Base-by-base conservation (phyloP, 2,797 vertebrate genomes). In the Cirrhinus mrigala region DNA sequence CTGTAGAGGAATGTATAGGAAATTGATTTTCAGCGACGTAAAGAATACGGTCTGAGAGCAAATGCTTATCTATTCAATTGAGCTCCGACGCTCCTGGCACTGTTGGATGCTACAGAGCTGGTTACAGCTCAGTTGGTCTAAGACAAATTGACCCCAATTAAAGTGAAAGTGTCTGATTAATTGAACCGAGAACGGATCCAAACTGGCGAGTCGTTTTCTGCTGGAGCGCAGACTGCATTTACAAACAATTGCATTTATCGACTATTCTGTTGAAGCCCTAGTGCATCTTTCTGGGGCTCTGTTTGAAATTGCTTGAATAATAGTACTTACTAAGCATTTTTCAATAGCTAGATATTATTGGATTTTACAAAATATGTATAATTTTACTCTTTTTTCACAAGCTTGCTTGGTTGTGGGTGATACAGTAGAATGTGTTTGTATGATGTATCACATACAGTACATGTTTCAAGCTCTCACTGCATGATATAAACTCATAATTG, bases 61-160 rank as follows among this genome's bases (percentile, higher is more conserved):
- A 81, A 73, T 50, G 27, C 73, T 79, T 64, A 56, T 70, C 50
- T 73, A 40, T 81, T 89, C 68, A 79, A 37, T 52, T 58, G n/a
- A 40, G 44, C 33, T 60, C 24, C 50, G 37, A 52, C 9, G 6
- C 68, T 70, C 33, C 15, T 56, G 68, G 24, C 2, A 3, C 66
- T 18, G 24, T 37, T 52, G 24, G 52, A 79, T 79, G 66, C 37
- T 58, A 66, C 66, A 74, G 56, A 33, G 15, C 33, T 71, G 29
- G 37, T 40, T 44, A 87, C 69, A 74, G 27, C 46, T 73, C 87
- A 80, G 75, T 88, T 46, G 79, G 82, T 87, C 85, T 73, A 85
- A 83, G 87, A 90, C 87, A 93, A 92, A 88, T 88, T 86, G 89
- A 89, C 85, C 89, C 88, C 91, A 94, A 93, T 94, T 94, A 94